phyloP scores from a whole-genome alignment of 92 coral and sea anemone genomes.

The Parazoanthus darwini region DNA sequence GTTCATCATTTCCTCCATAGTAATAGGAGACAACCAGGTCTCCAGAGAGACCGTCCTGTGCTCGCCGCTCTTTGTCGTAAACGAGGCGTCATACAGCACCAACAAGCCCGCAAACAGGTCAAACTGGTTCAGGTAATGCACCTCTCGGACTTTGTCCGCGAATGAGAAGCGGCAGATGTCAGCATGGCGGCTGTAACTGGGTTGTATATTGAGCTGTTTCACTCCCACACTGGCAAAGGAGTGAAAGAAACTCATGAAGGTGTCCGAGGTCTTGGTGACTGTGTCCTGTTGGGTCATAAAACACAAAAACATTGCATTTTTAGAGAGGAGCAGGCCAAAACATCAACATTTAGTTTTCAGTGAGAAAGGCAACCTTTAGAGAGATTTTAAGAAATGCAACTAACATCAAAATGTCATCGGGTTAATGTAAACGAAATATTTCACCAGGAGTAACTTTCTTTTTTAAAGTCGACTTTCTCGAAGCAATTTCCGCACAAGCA shows the following conservation, averaged over 20 bases:
- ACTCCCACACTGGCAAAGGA: slow-evolving; percentile 82
- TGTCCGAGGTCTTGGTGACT: slow-evolving; percentile 69
- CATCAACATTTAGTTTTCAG: no score
- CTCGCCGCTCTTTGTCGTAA: slow-evolving; percentile 49
- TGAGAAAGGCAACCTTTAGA: no score
- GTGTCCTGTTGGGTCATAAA: slow-evolving; percentile 50
- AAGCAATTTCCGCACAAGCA: no score
- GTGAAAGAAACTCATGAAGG: slow-evolving; percentile 69
- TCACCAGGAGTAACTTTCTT: no score
- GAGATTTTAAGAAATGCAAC: no score
- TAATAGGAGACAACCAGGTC: slow-evolving; percentile 81
- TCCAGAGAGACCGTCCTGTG: slow-evolving; percentile 59
- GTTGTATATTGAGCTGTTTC: slow-evolving; percentile 48
- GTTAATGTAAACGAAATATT: no score
- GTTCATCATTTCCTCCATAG: slow-evolving; percentile 85
- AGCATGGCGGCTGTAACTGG: slow-evolving; percentile 32
- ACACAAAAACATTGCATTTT: background rate
- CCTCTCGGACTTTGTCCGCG: slow-evolving; percentile 61
- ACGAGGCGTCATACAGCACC: slow-evolving; percentile 71
- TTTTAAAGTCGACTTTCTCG: no score
- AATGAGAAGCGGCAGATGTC: slow-evolving; percentile 53
- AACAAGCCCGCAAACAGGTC: slow-evolving; percentile 84
- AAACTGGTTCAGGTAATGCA: slow-evolving; percentile 82
- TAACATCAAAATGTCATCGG: no score
- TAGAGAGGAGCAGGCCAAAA: no score